These are phyloP conservation scores for Elysia chlorotica DNA, from an alignment of 1,140 invertebrate species.

Conservation along the genomic window DNA sequence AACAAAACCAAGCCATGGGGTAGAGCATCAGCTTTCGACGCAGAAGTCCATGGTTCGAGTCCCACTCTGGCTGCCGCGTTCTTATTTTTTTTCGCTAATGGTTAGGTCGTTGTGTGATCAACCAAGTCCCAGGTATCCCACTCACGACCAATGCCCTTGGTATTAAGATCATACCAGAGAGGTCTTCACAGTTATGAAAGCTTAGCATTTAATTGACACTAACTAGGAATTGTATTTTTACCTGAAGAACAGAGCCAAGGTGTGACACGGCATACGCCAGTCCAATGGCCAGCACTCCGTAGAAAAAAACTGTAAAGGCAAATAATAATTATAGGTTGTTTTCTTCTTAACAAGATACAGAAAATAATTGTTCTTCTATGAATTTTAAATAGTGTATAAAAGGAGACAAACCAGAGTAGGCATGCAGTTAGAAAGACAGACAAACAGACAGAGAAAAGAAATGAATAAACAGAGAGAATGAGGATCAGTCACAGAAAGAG, in stretches of 20 bases:
- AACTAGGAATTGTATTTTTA: constrained; percentile 13
- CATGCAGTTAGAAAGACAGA: too few species aligned
- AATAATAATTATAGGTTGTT: too few species aligned
- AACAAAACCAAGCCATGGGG: background rate
- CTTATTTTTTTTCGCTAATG: too few species aligned
- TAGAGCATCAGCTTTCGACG: background rate
- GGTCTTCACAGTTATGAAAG: too few species aligned
- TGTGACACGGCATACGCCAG: constrained; percentile 39
- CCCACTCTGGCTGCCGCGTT: background rate
- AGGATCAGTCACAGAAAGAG: too few species aligned
- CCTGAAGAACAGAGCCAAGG: constrained; percentile 38
- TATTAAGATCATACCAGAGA: too few species aligned
- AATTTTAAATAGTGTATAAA: too few species aligned
- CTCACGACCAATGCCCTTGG: background rate
- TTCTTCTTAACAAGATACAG: too few species aligned
- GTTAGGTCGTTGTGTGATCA: too few species aligned
- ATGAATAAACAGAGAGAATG: too few species aligned
- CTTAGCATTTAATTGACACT: background rate
- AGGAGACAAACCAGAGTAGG: too few species aligned
- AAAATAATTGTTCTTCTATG: background rate
- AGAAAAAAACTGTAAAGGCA: constrained; percentile 31
- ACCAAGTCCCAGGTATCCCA: background rate
- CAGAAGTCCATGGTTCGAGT: background rate
- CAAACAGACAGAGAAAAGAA: too few species aligned
- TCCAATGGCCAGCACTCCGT: constrained; percentile 31